phyloP scores from a whole-genome alignment of 2,113 vertebrate species.

The Chelonoidis abingdonii region DNA sequence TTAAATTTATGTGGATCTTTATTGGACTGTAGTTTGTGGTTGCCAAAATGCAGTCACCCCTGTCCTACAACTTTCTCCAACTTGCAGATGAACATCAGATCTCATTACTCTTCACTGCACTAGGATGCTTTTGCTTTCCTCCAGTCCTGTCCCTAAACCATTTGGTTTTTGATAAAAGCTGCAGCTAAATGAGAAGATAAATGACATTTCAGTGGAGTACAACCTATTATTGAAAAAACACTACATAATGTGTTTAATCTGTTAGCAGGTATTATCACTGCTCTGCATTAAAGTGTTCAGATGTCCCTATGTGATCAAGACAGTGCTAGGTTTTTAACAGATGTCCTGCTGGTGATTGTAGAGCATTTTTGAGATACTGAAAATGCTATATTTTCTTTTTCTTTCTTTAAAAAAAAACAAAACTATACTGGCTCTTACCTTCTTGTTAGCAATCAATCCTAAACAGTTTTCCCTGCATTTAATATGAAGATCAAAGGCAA shows the following conservation, averaged over 20 bases:
- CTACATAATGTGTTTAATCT: background rate
- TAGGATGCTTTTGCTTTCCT: background rate
- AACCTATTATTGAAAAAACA: background rate
- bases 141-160: background rate
- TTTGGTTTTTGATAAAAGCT: background rate
- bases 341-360: background rate
- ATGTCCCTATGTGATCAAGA: background rate
- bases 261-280: background rate
- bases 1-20: background rate
- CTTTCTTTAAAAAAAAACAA: background rate
- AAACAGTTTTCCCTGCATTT: background rate
- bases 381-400: background rate
- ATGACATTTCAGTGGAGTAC: background rate
- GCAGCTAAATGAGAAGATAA: background rate
- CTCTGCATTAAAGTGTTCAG: background rate
- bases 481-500: background rate
- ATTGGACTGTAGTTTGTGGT: rapidly evolving
- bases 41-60: background rate
- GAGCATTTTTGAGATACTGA: background rate
- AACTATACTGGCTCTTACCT: background rate
- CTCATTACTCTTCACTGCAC: background rate
- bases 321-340: background rate
- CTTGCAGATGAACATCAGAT: background rate
- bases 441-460: background rate
- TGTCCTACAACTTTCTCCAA: background rate